Conservation (phyloP, 2,113 vertebrate genomes). For the Peromyscus leucopus region DNA sequence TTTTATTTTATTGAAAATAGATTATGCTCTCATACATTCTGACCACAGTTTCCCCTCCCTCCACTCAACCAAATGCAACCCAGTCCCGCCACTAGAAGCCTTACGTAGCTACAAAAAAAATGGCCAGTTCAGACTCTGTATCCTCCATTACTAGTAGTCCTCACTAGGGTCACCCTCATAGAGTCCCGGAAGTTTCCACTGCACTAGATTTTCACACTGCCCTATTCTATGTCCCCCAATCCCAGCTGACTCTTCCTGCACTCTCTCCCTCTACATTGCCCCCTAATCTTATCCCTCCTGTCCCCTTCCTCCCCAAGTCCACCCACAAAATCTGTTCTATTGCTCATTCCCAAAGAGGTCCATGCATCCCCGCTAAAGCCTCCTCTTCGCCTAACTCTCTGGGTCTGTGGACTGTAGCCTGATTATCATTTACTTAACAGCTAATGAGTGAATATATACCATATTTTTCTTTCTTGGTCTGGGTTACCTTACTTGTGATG, state of each 20-base stretch:
- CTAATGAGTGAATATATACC: neutral
- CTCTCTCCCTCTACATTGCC: neutral
- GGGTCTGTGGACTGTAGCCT: neutral
- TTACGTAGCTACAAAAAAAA: neutral
- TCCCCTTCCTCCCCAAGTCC: neutral
- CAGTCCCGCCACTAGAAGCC: neutral
- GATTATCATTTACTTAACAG: neutral
- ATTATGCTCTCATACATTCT: neutral
- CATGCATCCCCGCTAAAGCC: neutral
- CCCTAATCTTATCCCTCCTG: neutral
- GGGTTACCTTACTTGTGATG: neutral
- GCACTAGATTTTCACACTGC: neutral
- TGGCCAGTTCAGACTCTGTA: neutral
- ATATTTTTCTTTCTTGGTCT: neutral
- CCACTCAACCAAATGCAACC: neutral
- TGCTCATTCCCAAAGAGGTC: no score
- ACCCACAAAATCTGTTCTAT: neutral
- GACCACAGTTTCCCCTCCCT: neutral
- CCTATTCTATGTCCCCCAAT: no score
- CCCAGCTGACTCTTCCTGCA: neutral
- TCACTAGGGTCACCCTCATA: neutral
- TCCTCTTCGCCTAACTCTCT: neutral
- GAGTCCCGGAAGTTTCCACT: neutral
- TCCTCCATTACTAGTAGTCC: neutral
- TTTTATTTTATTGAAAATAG: neutral